Percentiles rank a stretch among this genome's conserved stretches.
These are phyloP conservation scores for Anodontia alba DNA, from an alignment of 2,888 invertebrate species.

Conservation along the genomic window DNA sequence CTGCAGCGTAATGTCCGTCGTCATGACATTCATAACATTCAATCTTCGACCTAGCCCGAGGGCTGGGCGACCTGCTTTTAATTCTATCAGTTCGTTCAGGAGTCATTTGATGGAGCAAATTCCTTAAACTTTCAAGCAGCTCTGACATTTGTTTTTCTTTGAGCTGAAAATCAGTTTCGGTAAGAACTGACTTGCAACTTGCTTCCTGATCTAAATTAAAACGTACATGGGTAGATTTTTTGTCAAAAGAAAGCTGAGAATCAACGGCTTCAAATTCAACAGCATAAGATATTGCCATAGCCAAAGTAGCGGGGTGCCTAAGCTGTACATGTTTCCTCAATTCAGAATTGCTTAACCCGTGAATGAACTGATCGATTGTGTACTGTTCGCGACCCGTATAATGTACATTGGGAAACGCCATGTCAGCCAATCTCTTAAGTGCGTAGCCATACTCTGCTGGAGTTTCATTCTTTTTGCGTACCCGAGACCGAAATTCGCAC, in stretches of 20 bases:
- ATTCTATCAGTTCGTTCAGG: background rate
- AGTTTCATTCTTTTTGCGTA: background rate
- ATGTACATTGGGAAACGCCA: conserved; percentile 16
- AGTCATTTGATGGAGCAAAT: background rate
- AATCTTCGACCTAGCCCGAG: background rate
- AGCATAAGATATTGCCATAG: conserved; percentile 13
- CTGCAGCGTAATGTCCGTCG: background rate
- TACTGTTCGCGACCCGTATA: background rate
- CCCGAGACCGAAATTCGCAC: conserved; percentile 17
- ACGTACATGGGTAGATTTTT: background rate
- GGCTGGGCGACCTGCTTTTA: too few relatives aligned
- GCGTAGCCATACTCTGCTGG: conserved; percentile 23
- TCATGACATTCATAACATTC: background rate
- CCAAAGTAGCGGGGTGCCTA: conserved; percentile 7
- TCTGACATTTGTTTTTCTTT: background rate
- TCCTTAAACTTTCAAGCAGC: background rate
- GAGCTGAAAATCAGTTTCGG: background rate
- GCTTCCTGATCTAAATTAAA: background rate
- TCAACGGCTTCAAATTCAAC: conserved; percentile 25
- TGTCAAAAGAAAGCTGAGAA: background rate
- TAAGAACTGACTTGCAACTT: background rate
- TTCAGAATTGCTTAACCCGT: conserved; percentile 10
- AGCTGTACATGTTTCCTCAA: conserved; percentile 14
- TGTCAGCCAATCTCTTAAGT: background rate
- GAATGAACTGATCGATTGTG: conserved; percentile 19